These are phyloP conservation scores for Corvus moneduloides DNA, from an alignment of 2,113 vertebrate genomes.

Conservation along the genomic window DNA sequence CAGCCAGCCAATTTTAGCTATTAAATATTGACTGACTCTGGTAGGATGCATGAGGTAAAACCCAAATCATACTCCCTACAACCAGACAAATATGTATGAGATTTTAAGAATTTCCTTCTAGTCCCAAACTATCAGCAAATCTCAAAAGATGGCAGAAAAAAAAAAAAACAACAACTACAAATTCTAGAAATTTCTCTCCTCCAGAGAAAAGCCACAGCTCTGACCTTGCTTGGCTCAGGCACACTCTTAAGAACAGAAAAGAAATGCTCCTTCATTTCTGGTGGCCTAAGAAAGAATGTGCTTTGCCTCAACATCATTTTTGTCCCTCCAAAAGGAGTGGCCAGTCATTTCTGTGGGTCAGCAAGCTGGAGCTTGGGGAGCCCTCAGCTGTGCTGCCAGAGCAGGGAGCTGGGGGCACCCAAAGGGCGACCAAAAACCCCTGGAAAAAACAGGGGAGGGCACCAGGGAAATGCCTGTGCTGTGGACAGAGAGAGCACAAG, in stretches of 20 bases:
- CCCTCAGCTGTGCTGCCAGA: neutral
- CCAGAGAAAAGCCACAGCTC: conserved; percentile 5
- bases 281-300: neutral
- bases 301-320: neutral
- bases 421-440: neutral
- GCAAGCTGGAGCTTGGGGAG: neutral
- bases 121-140: conserved; percentile 7
- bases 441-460: neutral
- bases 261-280: neutral
- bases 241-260: neutral
- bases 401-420: neutral
- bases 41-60: conserved; percentile 13
- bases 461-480: neutral
- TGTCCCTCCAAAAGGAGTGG: neutral
- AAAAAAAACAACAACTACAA: neutral
- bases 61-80: neutral
- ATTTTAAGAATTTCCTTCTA: conserved; percentile 41
- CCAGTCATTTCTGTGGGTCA: neutral
- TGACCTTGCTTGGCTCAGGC: neutral
- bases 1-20: conserved; percentile 4
- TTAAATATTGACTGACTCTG: conserved; percentile 42
- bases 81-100: neutral
- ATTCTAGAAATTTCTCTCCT: neutral
- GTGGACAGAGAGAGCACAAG: neutral
- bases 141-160: neutral